These are phyloP conservation scores for Drosophila littoralis DNA, from an alignment of 1,140 invertebrate species.

Conservation along the genomic window DNA sequence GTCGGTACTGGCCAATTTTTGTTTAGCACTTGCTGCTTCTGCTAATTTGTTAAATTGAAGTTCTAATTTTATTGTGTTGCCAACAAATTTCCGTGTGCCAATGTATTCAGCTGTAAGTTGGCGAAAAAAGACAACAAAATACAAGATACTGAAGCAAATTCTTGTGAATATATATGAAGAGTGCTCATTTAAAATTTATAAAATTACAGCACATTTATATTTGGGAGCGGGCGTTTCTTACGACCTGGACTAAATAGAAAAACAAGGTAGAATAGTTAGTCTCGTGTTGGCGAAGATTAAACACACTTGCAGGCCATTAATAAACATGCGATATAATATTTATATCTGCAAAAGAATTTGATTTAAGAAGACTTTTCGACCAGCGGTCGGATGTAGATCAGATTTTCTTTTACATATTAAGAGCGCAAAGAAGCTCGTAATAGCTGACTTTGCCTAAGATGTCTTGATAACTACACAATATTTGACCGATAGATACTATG, in stretches of 20 bases:
- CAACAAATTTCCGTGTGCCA: conserved; percentile 18
- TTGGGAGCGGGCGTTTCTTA: conserved; percentile 43
- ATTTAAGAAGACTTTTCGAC: too few relatives aligned
- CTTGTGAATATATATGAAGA: not conserved
- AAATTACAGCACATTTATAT: conserved; percentile 35
- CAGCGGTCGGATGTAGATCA: too few relatives aligned
- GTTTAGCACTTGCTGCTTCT: conserved; percentile 26
- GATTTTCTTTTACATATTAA: too few relatives aligned
- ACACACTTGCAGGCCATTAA: too few relatives aligned
- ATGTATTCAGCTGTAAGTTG: conserved; percentile 6
- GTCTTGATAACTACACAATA: too few relatives aligned
- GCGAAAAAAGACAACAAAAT: not conserved
- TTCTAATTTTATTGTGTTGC: conserved; percentile 57
- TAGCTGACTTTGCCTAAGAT: too few relatives aligned
- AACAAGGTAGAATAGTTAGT: not conserved
- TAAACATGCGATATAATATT: too few relatives aligned
- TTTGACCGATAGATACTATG: too few relatives aligned
- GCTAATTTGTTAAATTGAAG: conserved; percentile 68
- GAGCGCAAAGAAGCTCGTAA: too few relatives aligned
- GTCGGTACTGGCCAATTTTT: conserved; percentile 41
- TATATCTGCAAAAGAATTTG: too few relatives aligned
- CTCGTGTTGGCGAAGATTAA: too few relatives aligned
- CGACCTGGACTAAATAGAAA: conserved; percentile 35
- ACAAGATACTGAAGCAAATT: not conserved
- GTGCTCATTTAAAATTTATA: conserved; percentile 3